Evolutionary conservation across 2,113 vertebrate species (phyloP).

Genomic region (Pontoporia blainvillei): DNA sequence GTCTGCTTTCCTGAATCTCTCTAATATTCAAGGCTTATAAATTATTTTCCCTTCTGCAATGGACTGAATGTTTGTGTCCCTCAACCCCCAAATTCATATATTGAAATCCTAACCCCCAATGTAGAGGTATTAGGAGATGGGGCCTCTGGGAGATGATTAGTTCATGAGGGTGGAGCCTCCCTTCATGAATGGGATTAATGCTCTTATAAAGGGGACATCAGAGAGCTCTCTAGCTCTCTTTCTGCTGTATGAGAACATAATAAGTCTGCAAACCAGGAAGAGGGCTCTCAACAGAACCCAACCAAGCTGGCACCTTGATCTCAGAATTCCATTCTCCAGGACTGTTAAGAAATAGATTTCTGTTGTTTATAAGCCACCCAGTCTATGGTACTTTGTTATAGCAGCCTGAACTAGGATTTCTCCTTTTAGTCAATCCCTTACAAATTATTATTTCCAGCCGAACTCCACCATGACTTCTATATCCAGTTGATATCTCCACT

Average conservation of each 20-base stretch:
- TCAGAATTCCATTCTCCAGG: background rate
- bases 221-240: background rate
- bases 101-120: background rate
- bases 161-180: background rate
- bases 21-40: background rate
- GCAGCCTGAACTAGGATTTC: background rate
- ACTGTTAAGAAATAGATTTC: background rate
- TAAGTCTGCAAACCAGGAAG: background rate
- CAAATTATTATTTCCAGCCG: background rate
- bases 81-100: background rate
- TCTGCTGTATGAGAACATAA: background rate
- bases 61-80: background rate
- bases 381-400: background rate
- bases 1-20: background rate
- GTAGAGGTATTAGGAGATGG: background rate
- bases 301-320: background rate
- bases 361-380: background rate
- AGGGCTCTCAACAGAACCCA: background rate
- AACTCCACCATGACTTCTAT: background rate
- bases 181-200: background rate
- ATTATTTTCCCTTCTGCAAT: background rate
- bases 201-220: background rate
- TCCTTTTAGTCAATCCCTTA: background rate
- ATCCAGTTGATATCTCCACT: background rate
- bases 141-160: background rate